Evolutionary conservation across 2,888 invertebrate species (phyloP), one percentile per base, ranked within the genome.

Genomic region (Abrostola tripartita): DNA sequence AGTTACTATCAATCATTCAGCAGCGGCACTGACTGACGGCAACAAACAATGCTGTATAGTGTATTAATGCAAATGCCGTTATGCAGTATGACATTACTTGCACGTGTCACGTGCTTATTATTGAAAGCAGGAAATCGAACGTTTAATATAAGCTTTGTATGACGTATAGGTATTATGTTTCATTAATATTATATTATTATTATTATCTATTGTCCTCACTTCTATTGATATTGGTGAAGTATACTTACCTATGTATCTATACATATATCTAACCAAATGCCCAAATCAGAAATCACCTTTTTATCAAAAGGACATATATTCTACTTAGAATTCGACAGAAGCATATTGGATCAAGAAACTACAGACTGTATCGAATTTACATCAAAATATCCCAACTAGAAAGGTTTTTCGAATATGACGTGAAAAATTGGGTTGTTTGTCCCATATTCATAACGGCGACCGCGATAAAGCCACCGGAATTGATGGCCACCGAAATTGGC

Each of bases 401-500:
- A 66, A 67, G 62, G 38, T 52, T 65, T 67, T 71, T 57, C 59
- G 64, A 70, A 78, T 70, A 77, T 72, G 73, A 73, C 74, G 70
- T 73, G 70, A 81, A 76, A 80, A 71, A 75, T 71, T 78, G 78
- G 75, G 82, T 80, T 84, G 83, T 85, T 84, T 82, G 83, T 81
- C 81, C 81, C 71, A 80, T 78, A 79, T 81, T 82, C 77, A 79
- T 79, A 74, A 75, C 76, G 69, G 71, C 71, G 71, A 67, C 72
- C 78, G 74, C 76, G 84, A 85, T 88, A 88, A 83, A 85, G 81
- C 84, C 74, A 78, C 78, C 79, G 65, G 73, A 84, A 88, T 88
- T 87, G 84, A 86, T 83, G 81, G 69, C 75, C 77, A 64, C 53
- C 78, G 76, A 78, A 86, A 86, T 87, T 83, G 83, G 74, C 75